A percentile compares a stretch with the other conserved stretches of the same genome.
These are phyloP conservation scores for Platichthys flesus DNA, from an alignment of 2,113 vertebrate genomes.

Conservation along the genomic window DNA sequence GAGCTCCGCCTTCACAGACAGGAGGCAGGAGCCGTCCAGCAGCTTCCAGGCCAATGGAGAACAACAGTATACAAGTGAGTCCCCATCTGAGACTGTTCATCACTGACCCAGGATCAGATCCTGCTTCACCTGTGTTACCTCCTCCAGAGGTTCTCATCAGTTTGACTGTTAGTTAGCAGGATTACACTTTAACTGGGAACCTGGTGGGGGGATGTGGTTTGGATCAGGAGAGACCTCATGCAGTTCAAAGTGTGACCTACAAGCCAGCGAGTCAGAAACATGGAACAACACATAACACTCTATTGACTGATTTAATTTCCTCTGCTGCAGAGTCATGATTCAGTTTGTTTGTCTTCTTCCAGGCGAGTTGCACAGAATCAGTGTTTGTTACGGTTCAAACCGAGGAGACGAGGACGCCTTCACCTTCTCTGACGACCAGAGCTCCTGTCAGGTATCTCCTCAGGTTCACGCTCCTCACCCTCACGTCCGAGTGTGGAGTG, in stretches of 20 bases:
- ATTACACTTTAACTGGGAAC: too few relatives aligned
- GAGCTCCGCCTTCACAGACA: not conserved
- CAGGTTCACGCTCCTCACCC: not conserved
- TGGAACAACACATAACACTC: not conserved
- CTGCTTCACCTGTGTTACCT: too few relatives aligned
- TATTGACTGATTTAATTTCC: too few relatives aligned
- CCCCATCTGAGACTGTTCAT: too few relatives aligned
- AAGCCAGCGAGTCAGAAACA: not conserved
- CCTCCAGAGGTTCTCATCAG: too few relatives aligned
- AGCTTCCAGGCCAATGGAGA: slow-evolving; percentile 35
- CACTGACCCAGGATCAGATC: too few relatives aligned
- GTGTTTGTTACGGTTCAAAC: slow-evolving; percentile 85
- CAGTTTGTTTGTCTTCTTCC: slow-evolving; percentile 44
- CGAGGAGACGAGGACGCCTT: slow-evolving; percentile 86
- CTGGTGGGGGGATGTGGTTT: too few relatives aligned
- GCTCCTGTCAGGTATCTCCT: slow-evolving; percentile 87
- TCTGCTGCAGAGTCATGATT: not conserved
- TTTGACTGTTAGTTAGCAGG: too few relatives aligned
- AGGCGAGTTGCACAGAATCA: slow-evolving; percentile 94
- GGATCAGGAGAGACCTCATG: too few relatives aligned
- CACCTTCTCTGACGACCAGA: slow-evolving; percentile 94
- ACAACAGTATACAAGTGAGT: slow-evolving; percentile 72
- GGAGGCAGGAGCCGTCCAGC: slow-evolving; percentile 11
- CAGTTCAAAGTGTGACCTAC: too few relatives aligned
- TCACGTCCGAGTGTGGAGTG: too few relatives aligned